Base-by-base conservation (phyloP, 2,113 vertebrate species). In the Stigmatopora argus region DNA sequence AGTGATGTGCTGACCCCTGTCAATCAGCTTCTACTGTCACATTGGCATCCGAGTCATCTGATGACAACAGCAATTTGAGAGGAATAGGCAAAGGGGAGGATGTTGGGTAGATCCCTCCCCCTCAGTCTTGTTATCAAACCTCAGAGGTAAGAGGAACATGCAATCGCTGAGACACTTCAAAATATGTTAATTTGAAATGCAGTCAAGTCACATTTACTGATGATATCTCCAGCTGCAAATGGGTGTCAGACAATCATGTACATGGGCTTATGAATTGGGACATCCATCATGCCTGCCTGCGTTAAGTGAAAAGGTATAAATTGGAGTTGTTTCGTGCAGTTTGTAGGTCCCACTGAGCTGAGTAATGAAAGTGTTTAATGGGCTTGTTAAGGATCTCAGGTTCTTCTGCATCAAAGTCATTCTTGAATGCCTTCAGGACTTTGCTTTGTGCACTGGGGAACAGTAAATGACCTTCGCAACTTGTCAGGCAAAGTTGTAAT, bases 1-100 rank as follows among this genome's bases (percentile, higher is more conserved):
- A 67, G 74, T 67, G 73, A 80, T 83, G 73, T 80, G 83, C 80
- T 80, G 86, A 86, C 75, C 78, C 83, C 73, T 34, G 69, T 57
- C 73, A 85, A 79, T 86, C 79, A 70, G 72, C 86, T 87, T 90
- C 84, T 70, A 66, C 86, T 87, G 84, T 84, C 85, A 84, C 85
- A 82, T 66, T 75, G 85, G 85, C 82, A 90, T 89, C 70, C 66
- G 70, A 77, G 78, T 64, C 80, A 90, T 90, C 45, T 89, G 87
- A 87, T 82, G 86, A 87, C 87, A 86, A 87, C 84, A 86, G 85
- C 75, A 58, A 51, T 80, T 75, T 74, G 60, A 71, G 66, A 72
- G 46, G 55, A 47, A 14, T 59, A 47, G 47, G 58, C 10, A 45
- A 23, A 11, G 7, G 45, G 26, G 7, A 38, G 15, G 59, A 0